These are phyloP conservation scores for Ptiloglossa arizonensis DNA, from an alignment of 1,140 invertebrate species.

Conservation along the genomic window DNA sequence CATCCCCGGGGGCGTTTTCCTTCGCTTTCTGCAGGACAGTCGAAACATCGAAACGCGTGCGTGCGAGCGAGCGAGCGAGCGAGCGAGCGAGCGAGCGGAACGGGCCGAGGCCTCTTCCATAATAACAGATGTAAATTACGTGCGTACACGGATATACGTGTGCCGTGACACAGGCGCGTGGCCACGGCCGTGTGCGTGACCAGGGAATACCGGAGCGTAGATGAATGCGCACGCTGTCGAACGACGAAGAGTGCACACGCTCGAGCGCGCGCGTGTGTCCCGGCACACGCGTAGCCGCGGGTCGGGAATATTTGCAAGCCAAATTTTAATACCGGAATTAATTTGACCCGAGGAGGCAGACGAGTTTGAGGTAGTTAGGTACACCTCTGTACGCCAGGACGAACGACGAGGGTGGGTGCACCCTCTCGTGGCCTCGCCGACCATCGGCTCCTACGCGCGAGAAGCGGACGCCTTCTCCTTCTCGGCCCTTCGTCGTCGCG, in stretches of 20 bases:
- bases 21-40: conserved; percentile 53
- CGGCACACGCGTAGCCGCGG: conserved; percentile 72
- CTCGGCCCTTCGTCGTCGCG: conserved; percentile 54
- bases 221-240: conserved; percentile 55
- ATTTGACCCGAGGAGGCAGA: conserved; percentile 80
- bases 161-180: conserved; percentile 30
- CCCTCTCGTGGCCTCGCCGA: conserved; percentile 19
- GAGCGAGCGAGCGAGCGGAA: conserved; percentile 57
- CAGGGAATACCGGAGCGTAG: conserved; percentile 46
- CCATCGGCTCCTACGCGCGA: conserved; percentile 16
- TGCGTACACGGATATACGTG: conserved; percentile 73
- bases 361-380: conserved; percentile 73
- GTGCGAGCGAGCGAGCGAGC: conserved; percentile 50
- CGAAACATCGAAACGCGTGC: conserved; percentile 64
- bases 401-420: conserved; percentile 7
- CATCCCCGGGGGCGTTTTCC: conserved; percentile 54
- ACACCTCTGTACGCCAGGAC: conserved; percentile 49
- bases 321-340: conserved; percentile 83
- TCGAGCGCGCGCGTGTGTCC: conserved; percentile 55
- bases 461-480: conserved; percentile 30
- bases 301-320: conserved; percentile 82
- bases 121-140: conserved; percentile 83
- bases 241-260: conserved; percentile 44
- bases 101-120: conserved; percentile 72
- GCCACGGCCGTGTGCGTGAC: conserved; percentile 34